A percentile compares a stretch with the other conserved stretches of the same genome.
Evolutionary conservation across 2,888 invertebrate species (phyloP).

Genomic region (Tachina fera): DNA sequence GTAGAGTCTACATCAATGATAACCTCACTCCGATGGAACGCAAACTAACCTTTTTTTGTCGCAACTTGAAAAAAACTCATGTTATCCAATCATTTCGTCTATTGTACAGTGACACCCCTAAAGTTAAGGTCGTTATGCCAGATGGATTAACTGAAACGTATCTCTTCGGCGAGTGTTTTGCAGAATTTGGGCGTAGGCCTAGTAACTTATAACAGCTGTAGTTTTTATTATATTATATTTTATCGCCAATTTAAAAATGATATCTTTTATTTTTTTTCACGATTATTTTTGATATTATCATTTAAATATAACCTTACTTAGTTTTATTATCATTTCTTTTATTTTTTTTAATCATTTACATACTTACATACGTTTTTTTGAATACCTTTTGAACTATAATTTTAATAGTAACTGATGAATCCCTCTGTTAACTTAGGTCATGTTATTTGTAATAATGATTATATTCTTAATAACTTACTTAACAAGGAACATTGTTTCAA

Average conservation of each 20-base stretch:
- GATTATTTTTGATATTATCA: not conserved
- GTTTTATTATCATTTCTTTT: no score
- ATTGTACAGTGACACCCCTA: not conserved
- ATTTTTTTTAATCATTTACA: no score
- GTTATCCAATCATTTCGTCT: constrained; percentile 1
- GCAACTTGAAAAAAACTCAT: constrained; percentile 5
- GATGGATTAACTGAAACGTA: not conserved
- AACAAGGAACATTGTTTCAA: no score
- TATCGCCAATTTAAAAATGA: constrained; percentile 8
- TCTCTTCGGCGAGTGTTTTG: not conserved
- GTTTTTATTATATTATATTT: not conserved
- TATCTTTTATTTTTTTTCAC: not conserved
- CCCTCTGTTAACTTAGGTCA: no score
- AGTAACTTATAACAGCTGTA: not conserved
- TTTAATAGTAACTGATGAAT: no score
- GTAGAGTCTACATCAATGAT: constrained; percentile 13
- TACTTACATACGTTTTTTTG: no score
- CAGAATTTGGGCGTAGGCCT: not conserved
- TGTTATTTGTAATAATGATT: no score
- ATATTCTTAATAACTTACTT: no score
- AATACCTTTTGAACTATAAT: no score
- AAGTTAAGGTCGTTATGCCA: constrained; percentile 6
- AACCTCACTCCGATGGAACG: constrained; percentile 21
- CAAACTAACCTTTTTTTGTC: constrained; percentile 17
- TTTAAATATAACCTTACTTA: no score